Evolutionary conservation across 2,113 vertebrate genomes (phyloP).

Genomic region (Gasterosteus aculeatus): DNA sequence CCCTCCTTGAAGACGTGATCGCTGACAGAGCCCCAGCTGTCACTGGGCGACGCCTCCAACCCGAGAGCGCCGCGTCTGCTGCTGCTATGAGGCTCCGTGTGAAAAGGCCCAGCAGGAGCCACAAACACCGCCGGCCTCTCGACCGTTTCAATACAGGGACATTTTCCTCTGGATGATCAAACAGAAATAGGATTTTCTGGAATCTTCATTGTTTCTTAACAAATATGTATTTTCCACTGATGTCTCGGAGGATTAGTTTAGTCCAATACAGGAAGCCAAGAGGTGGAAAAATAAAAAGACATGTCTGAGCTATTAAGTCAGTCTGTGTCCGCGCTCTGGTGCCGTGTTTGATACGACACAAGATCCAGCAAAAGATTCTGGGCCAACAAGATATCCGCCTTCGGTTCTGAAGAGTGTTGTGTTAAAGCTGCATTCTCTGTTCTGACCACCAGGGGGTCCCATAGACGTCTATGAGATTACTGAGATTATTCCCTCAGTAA

Average conservation of each 20-base stretch:
- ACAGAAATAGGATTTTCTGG: not conserved
- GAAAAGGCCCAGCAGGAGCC: not conserved
- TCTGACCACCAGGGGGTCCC: not conserved
- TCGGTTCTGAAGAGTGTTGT: not conserved
- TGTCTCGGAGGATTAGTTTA: not conserved
- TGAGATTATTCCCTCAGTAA: too few relatives aligned
- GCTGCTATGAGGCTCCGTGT: not conserved
- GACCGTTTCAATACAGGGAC: slow-evolving; percentile 50
- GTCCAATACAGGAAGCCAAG: slow-evolving; percentile 10
- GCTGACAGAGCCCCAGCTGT: slow-evolving; percentile 7
- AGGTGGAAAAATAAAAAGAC: slow-evolving; percentile 3
- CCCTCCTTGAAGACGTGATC: slow-evolving; percentile 31
- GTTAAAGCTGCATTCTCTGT: not conserved
- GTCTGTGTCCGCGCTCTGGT: not conserved
- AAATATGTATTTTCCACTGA: too few relatives aligned
- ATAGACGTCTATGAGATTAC: not conserved
- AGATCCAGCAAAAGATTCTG: not conserved
- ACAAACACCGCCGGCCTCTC: slow-evolving; percentile 10
- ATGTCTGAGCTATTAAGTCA: slow-evolving; percentile 33
- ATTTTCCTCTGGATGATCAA: slow-evolving; percentile 57
- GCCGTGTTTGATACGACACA: not conserved
- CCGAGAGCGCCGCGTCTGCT: not conserved
- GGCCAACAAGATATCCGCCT: not conserved
- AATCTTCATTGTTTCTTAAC: not conserved
- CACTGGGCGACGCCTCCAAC: slow-evolving; percentile 12